phyloP scores from a whole-genome alignment of 2,797 vertebrate species.

The Manis crassicaudata region DNA sequence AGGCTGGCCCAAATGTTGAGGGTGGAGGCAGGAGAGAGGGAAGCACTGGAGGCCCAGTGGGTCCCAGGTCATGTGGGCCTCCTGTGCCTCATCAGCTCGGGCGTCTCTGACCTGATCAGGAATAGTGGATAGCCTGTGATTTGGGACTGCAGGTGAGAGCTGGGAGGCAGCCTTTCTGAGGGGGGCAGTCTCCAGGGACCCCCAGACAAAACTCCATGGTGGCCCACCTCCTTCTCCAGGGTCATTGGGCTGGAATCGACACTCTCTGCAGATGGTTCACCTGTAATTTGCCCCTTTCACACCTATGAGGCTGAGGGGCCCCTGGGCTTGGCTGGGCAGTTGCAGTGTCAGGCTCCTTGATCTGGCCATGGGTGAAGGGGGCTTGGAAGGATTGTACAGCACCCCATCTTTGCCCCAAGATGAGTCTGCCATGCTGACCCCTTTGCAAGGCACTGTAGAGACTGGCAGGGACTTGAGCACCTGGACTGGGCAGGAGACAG shows the following conservation, averaged over 20 bases:
- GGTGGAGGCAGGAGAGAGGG: neutral
- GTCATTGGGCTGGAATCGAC: neutral
- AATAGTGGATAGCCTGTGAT: neutral
- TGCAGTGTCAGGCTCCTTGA: neutral
- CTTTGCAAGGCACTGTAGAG: neutral
- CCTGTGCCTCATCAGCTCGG: neutral
- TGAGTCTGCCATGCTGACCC: rapidly evolving
- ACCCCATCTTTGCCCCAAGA: neutral
- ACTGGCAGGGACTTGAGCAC: neutral
- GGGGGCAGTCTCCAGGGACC: neutral
- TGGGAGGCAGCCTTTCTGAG: neutral
- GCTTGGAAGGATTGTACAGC: no score
- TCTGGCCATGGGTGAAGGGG: neutral
- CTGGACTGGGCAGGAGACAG: neutral
- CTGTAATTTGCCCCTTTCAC: neutral
- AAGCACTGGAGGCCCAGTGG: neutral
- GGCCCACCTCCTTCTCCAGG: neutral
- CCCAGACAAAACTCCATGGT: neutral
- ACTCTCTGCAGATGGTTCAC: neutral
- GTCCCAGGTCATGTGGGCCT: neutral
- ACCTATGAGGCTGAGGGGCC: neutral
- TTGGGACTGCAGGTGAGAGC: neutral
- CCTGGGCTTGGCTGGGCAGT: neutral
- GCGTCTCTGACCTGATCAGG: neutral
- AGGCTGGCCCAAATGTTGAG: neutral